A percentile compares a stretch with the other conserved stretches of the same genome.
Conservation (phyloP, 2,113 vertebrate species). For the Haliaeetus leucogaster region DNA sequence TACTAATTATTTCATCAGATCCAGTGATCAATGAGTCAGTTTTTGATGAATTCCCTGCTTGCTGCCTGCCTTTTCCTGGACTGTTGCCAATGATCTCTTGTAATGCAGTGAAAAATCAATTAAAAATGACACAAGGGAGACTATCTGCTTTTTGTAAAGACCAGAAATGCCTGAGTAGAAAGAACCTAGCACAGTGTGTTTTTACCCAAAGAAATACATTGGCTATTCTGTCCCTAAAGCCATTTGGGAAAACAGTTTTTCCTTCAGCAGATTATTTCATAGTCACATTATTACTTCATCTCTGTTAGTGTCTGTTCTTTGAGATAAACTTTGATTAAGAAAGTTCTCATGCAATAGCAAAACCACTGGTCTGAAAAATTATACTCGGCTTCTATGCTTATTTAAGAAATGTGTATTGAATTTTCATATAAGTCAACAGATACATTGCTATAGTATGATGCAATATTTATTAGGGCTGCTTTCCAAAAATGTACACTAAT, state of each 20-base stretch:
- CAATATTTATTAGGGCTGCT: neutral
- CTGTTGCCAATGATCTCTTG: conserved; percentile 2
- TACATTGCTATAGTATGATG: neutral
- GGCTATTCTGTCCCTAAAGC: neutral
- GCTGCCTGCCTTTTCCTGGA: conserved; percentile 27
- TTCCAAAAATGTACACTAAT: neutral
- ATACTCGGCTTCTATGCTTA: neutral
- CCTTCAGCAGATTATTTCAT: neutral
- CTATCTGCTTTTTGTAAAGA: conserved; percentile 25
- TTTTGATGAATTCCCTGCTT: conserved; percentile 53
- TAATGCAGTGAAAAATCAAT: conserved; percentile 63
- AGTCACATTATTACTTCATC: neutral
- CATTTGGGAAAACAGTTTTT: neutral
- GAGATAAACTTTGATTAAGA: conserved; percentile 10
- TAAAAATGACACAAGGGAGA: conserved; percentile 50
- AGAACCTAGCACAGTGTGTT: neutral
- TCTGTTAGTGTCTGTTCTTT: neutral
- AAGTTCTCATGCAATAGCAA: neutral
- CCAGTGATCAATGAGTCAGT: conserved; percentile 31
- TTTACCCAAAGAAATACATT: neutral
- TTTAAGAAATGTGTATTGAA: neutral
- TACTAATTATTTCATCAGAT: conserved; percentile 66
- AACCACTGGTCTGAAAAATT: neutral
- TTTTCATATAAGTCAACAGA: neutral
- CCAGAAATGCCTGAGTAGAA: neutral